Evolutionary conservation across 2,113 vertebrate genomes (phyloP).

Genomic region (Corythoichthys haematopterus): DNA sequence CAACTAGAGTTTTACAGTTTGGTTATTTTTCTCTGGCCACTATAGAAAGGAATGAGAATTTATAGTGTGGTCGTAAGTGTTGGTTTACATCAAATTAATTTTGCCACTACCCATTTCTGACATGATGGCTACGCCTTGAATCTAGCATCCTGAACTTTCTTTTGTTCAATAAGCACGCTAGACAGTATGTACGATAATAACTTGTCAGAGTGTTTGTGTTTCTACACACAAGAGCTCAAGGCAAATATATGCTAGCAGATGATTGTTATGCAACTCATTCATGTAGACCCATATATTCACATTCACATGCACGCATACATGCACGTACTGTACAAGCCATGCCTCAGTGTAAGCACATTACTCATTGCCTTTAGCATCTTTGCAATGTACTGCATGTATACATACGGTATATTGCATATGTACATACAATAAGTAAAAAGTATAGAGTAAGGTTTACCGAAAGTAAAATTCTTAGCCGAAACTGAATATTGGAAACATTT

Average conservation of each 20-base stretch:
- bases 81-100: too few species aligned
- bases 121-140: neutral
- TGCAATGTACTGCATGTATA: conserved; percentile 10
- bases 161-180: neutral
- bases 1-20: too few species aligned
- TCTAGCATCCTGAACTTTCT: neutral
- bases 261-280: conserved; percentile 48
- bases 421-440: neutral
- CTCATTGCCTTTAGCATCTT: conserved; percentile 47
- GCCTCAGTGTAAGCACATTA: conserved; percentile 38
- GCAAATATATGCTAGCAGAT: conserved; percentile 45
- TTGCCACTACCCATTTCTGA: neutral
- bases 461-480: too few species aligned
- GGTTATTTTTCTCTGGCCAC: too few species aligned
- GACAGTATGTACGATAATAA: neutral
- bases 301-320: conserved; percentile 11
- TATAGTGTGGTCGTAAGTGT: too few species aligned
- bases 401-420: neutral
- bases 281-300: conserved; percentile 1
- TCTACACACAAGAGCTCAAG: conserved; percentile 26
- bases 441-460: too few species aligned
- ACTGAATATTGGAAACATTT: too few species aligned
- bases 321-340: conserved; percentile 9
- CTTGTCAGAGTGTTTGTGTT: conserved; percentile 7
- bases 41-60: too few species aligned